A percentile compares a stretch with the other conserved stretches of the same genome.
phyloP scores from a whole-genome alignment of 1,140 invertebrate genomes.

The Drosophila ogumai region DNA sequence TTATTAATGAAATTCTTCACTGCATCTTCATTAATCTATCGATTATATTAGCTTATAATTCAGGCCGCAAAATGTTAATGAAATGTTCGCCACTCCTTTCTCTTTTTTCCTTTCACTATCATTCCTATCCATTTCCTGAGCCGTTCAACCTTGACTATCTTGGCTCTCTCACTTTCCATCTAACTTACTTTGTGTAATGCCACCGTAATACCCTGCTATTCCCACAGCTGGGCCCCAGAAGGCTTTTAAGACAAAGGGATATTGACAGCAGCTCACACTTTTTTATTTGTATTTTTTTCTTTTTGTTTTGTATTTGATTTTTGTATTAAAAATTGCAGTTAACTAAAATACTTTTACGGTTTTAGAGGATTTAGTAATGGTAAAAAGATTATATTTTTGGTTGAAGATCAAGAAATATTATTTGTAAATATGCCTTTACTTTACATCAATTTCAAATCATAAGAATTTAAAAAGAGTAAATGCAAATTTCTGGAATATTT shows the following conservation, averaged over 20 bases:
- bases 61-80: slow-evolving; percentile 35
- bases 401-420: not conserved
- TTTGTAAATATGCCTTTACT: not conserved
- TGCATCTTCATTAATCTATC: slow-evolving; percentile 25
- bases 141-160: slow-evolving; percentile 41
- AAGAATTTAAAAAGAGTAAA: too few species aligned
- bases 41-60: slow-evolving; percentile 44
- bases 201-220: slow-evolving; percentile 41
- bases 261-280: not conserved
- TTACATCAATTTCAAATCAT: not conserved
- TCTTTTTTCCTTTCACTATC: slow-evolving; percentile 42
- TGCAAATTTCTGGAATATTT: too few species aligned
- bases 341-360: not conserved
- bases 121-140: slow-evolving; percentile 34
- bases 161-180: slow-evolving; percentile 25
- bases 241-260: slow-evolving; percentile 17
- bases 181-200: slow-evolving; percentile 31
- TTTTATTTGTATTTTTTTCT: not conserved
- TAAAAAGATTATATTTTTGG: not conserved
- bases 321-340: not conserved
- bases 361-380: not conserved
- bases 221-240: slow-evolving; percentile 5
- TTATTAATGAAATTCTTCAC: slow-evolving; percentile 1
- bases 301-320: not conserved
- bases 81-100: slow-evolving; percentile 36